A percentile compares a stretch with the other conserved stretches of the same genome.
Evolutionary conservation across 2,888 invertebrate species (phyloP).

Genomic region (Chrysodeixis includens): DNA sequence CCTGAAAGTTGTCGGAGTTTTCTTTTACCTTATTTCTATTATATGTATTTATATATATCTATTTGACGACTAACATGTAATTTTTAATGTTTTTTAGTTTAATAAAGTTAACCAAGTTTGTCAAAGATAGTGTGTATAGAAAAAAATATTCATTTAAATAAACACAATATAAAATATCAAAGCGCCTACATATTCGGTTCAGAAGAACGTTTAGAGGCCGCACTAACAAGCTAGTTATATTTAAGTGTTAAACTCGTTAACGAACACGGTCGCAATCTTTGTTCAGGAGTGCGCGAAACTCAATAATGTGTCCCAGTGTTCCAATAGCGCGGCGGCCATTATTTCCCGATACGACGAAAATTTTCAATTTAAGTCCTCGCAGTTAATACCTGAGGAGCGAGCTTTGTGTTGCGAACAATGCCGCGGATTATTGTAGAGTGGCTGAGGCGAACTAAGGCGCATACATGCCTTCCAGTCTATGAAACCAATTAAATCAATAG

Average conservation of each 20-base stretch:
- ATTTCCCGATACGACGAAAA: conserved; percentile 62
- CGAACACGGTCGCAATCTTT: conserved; percentile 40
- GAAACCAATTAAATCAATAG: conserved; percentile 57
- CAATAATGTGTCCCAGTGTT: conserved; percentile 54
- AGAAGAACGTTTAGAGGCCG: not conserved
- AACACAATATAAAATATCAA: no score
- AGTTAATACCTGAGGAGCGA: conserved; percentile 62
- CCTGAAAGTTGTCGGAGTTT: not conserved
- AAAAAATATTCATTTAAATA: no score
- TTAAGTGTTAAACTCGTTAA: conserved; percentile 38
- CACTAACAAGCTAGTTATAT: conserved; percentile 14
- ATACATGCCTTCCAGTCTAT: conserved; percentile 36
- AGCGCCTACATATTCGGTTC: not conserved
- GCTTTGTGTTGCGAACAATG: conserved; percentile 64
- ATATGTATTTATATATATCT: not conserved
- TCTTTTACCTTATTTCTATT: not conserved
- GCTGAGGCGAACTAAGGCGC: conserved; percentile 28
- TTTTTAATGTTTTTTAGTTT: not conserved
- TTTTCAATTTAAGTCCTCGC: conserved; percentile 68
- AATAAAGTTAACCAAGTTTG: no score
- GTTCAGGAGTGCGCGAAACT: conserved; percentile 47
- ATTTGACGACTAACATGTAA: not conserved
- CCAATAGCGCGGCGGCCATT: conserved; percentile 56
- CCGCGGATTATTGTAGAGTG: conserved; percentile 58
- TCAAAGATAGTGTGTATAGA: no score